Base-by-base conservation (phyloP, 2,113 vertebrate species). In the Chamaea fasciata region DNA sequence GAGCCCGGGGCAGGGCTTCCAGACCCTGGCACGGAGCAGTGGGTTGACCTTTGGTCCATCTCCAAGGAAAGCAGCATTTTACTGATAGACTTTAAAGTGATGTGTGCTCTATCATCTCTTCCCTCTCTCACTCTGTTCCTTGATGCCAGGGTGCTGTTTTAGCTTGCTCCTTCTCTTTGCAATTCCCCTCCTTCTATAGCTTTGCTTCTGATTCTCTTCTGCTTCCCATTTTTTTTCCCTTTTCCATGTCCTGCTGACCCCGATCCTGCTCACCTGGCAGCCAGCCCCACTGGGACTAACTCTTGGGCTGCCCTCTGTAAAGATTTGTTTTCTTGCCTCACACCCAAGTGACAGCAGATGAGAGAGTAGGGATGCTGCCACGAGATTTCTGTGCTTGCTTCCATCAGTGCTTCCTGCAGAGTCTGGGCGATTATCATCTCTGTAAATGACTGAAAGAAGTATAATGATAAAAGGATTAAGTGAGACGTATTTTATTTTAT, bases 391-490 rank as follows among this genome's bases (percentile, higher is more conserved):
- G 70, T 69, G 53, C 68, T 80, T 60, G 68, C 82, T 89, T 76
- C 84, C 90, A 64, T 79, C 92, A 84, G 81, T 44, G 83, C 70
- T 86, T 91, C 71, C 84, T 79, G 86, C 93, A 81, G 90, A 88
- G 71, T 73, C 69, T 31, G 67, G 60, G 55, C 0, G 62, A 96
- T 97, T 50, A 59, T 86, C 91, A 96, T 96, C 93, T 93, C 93
- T 62, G 64, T 82, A 95, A 96, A 95, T 10, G 68, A 83, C 92
- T 96, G 94, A 79, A 96, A 94, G 90, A 95, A 94, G 83, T 86
- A 30, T 24, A 91, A 85, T 35, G 95, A 96, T 96, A 96, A 97
- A 95, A 96, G 95, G 93, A 95, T 96, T 97, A 96, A 95, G 78
- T 53, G 42, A 92, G 68, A 91, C 7, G 15, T 93, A 41, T 84